These are phyloP conservation scores for Xiphophorus hellerii DNA, from an alignment of 2,113 vertebrate species.

Conservation along the genomic window DNA sequence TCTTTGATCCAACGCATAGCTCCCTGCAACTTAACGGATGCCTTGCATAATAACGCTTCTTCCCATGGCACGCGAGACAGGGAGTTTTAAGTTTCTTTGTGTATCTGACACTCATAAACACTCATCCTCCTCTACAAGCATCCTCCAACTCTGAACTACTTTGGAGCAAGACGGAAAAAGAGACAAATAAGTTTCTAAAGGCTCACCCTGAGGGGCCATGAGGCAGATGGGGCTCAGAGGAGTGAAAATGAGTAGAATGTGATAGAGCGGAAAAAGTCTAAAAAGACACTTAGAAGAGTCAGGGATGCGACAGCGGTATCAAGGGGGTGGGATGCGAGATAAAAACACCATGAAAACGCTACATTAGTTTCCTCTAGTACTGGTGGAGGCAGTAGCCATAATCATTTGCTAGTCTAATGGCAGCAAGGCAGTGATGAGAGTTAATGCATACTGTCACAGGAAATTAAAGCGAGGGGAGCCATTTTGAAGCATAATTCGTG, in stretches of 20 bases:
- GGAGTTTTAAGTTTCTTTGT: background rate
- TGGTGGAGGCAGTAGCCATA: conserved; percentile 56
- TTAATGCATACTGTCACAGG: conserved; percentile 73
- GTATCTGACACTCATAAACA: conserved; percentile 17
- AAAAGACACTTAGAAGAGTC: conserved; percentile 70
- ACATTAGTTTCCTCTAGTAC: conserved; percentile 64
- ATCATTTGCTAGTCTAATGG: conserved; percentile 74
- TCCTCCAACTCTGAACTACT: conserved; percentile 60
- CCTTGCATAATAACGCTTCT: conserved; percentile 11
- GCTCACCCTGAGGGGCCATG: conserved; percentile 47
- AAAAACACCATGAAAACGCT: conserved; percentile 61
- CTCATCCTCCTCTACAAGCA: conserved; percentile 47
- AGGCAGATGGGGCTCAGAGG: conserved; percentile 64
- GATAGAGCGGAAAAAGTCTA: conserved; percentile 76
- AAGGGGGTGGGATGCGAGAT: conserved; percentile 49
- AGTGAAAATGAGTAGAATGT: conserved; percentile 74
- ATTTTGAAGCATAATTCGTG: conserved; percentile 74
- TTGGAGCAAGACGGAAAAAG: conserved; percentile 61
- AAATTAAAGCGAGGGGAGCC: conserved; percentile 74
- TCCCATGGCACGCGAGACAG: background rate
- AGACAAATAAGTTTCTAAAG: conserved; percentile 65
- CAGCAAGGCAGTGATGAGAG: conserved; percentile 65
- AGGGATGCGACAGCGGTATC: conserved; percentile 60
- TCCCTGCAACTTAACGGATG: conserved; percentile 28
- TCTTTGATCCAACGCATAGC: conserved; percentile 55